These are phyloP conservation scores for Crypturellus undulatus DNA, from an alignment of 2,113 vertebrate genomes.

Conservation along the genomic window DNA sequence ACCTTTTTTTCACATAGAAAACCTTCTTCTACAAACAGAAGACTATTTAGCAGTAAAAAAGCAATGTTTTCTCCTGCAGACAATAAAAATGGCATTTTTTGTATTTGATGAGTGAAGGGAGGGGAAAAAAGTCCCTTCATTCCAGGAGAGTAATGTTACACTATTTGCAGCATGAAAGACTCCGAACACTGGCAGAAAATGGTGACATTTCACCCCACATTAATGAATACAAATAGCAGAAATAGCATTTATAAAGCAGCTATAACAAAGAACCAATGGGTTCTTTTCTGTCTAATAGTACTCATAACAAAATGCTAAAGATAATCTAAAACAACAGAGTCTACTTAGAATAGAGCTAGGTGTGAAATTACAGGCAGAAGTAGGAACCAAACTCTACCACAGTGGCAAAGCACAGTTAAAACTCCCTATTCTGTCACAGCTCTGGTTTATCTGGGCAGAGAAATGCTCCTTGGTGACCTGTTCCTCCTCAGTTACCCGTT, in stretches of 20 bases:
- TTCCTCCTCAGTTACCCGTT: not conserved
- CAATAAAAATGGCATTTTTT: not conserved
- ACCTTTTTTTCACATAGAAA: not conserved
- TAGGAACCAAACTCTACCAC: not conserved
- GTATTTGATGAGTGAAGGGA: not conserved
- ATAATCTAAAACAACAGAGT: not conserved
- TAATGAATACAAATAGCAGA: not conserved
- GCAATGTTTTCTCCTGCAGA: not conserved
- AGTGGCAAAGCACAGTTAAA: not conserved
- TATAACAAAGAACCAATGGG: not conserved
- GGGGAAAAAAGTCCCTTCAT: not conserved
- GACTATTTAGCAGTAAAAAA: not conserved
- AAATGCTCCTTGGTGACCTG: not conserved
- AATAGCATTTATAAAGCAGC: not conserved
- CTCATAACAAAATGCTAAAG: not conserved
- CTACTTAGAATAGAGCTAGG: not conserved
- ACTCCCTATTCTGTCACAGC: accelerated
- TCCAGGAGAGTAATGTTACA: not conserved
- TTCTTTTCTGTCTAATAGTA: not conserved
- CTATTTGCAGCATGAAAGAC: not conserved
- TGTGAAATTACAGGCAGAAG: not conserved
- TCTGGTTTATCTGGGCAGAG: not conserved
- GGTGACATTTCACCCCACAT: not conserved
- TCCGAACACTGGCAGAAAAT: not conserved
- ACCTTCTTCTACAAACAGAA: not conserved